Evolutionary conservation across 2,888 invertebrate species (phyloP), one percentile per base, ranked within the genome.

Genomic region (Acanthosepion esculentum): DNA sequence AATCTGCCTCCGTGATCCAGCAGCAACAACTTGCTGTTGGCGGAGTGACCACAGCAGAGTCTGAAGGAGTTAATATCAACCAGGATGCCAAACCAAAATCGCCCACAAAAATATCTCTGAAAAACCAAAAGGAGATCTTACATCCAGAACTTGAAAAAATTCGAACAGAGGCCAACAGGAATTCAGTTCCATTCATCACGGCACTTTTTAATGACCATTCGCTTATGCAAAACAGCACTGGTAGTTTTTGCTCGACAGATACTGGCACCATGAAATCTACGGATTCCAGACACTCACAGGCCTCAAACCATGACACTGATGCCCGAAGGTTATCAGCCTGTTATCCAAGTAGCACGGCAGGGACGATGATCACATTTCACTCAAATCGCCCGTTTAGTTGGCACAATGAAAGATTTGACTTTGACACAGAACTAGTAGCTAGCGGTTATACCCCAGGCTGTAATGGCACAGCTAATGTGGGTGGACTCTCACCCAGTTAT

Each of bases 171-270:
- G 96, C 96, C 12, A 96, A 96, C 94, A 96, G 96, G 94, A 96
- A 96, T 94, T 96, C 96, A 4, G 95, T 95, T 55, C 99, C 99
- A 48, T 98, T 99, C 95, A 99, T 99, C 97, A 98, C 99, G 95
- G 99, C 99, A 29, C 98, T 99, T 96, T 99, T 99, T 98, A 99
- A 99, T 97, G 99, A 99, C 97, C 98, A 98, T 95, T 98, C 99
- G 95, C 98, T 99, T 96, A 98, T 97, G 95, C 95, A 96, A 33
- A 95, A 96, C 55, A 95, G 96, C 94, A 96, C 96, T 95, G 96
- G 96, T 48, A 95, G 96, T 8, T 95, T 95, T 26, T 96, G 96
- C 91, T 96, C 96, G 0, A 96, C 96, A 92, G 96, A 96, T 94
- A 96, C 96, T 94, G 96, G 96, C 29, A 96, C 96, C 5, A 95